A percentile compares a stretch with the other conserved stretches of the same genome.
phyloP scores from a whole-genome alignment of 1,140 invertebrate species.

The Ceratosolen fusciceps region DNA sequence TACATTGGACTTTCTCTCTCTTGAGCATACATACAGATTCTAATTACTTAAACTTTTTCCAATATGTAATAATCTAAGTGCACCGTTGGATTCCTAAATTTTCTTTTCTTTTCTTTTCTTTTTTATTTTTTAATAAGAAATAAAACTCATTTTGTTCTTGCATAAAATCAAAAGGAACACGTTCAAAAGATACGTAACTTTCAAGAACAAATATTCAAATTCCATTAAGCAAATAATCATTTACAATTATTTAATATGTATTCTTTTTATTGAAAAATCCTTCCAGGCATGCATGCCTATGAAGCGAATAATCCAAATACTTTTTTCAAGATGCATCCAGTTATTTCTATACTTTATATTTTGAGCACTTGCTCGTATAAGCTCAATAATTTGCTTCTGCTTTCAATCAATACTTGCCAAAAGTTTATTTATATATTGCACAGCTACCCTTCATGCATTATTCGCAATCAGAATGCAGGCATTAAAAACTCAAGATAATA shows the following conservation, averaged over 20 bases:
- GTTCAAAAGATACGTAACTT: too few relatives aligned
- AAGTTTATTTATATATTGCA: constrained; percentile 4
- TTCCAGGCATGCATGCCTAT: not conserved
- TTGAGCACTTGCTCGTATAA: not conserved
- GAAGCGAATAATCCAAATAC: not conserved
- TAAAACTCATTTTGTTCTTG: too few relatives aligned
- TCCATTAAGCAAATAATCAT: not conserved
- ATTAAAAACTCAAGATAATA: not conserved
- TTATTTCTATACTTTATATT: not conserved
- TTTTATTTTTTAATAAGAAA: too few relatives aligned
- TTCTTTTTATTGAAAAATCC: not conserved
- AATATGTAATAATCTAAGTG: too few relatives aligned
- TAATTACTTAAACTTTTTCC: too few relatives aligned
- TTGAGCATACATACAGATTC: too few relatives aligned
- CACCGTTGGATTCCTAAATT: too few relatives aligned
- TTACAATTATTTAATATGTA: not conserved
- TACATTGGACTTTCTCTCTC: too few relatives aligned
- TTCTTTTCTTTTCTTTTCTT: too few relatives aligned
- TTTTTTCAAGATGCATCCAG: not conserved
- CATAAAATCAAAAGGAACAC: too few relatives aligned
- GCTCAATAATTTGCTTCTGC: not conserved
- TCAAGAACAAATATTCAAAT: not conserved
- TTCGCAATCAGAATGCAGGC: not conserved
- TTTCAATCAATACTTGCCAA: not conserved
- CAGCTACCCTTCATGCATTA: not conserved